These are phyloP conservation scores for Scyliorhinus canicula DNA, from an alignment of 2,797 vertebrate genomes.

Conservation along the genomic window DNA sequence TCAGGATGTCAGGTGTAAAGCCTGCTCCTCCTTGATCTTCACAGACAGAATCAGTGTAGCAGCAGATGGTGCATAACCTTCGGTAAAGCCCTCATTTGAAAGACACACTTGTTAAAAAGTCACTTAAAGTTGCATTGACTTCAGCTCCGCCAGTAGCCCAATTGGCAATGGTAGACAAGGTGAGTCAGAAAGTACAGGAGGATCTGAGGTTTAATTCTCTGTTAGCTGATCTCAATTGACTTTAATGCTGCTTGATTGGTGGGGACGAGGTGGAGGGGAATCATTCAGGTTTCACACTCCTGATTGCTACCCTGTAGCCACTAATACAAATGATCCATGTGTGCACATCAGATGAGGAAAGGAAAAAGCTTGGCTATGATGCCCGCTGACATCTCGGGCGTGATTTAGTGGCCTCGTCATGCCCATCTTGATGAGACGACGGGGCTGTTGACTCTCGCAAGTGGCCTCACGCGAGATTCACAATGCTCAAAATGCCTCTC, in stretches of 20 bases:
- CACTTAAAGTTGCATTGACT: not conserved
- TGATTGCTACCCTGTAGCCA: not conserved
- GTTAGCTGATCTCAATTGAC: not conserved
- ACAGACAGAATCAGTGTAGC: not conserved
- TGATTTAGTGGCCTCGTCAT: too few relatives aligned
- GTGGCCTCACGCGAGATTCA: too few relatives aligned
- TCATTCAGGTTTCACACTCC: not conserved
- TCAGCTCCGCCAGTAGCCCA: not conserved
- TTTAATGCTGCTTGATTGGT: not conserved
- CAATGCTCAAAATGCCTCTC: too few relatives aligned
- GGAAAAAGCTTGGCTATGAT: not conserved
- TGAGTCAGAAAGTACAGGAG: not conserved
- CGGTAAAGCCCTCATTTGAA: not conserved
- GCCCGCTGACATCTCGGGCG: not conserved
- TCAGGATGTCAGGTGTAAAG: not conserved
- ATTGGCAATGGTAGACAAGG: too few relatives aligned
- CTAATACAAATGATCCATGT: not conserved
- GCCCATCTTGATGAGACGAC: too few relatives aligned
- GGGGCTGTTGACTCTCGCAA: too few relatives aligned
- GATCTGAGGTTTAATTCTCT: not conserved
- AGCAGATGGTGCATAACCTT: not conserved
- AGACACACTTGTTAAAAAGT: not conserved
- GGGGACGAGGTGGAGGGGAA: not conserved
- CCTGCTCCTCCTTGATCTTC: not conserved
- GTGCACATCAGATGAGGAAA: not conserved